Conservation (phyloP, 1,140 invertebrate genomes). For the Cherax quadricarinatus region DNA sequence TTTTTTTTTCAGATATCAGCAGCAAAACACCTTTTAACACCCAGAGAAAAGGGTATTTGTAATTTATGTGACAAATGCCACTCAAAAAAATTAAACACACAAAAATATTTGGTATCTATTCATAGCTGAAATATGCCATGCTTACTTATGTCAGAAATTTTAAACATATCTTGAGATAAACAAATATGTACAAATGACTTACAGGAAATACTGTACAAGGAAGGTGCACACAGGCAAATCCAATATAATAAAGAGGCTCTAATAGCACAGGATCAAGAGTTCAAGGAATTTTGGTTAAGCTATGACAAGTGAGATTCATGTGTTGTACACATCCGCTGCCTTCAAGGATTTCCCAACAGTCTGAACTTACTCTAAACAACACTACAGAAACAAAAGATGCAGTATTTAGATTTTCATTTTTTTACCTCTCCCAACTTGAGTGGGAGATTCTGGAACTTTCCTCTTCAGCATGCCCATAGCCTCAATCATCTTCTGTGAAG, state of each 20-base stretch:
- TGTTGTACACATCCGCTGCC: conserved; percentile 30
- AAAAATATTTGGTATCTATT: conserved; percentile 55
- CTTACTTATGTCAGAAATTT: conserved; percentile 31
- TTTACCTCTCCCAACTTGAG: conserved; percentile 66
- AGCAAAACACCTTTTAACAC: neutral
- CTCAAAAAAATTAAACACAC: conserved; percentile 44
- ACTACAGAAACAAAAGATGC: conserved; percentile 53
- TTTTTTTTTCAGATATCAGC: neutral
- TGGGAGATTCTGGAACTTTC: conserved; percentile 61
- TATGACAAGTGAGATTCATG: conserved; percentile 39
- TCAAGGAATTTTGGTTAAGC: neutral
- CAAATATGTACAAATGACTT: conserved; percentile 42
- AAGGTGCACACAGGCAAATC: conserved; percentile 10
- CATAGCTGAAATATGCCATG: conserved; percentile 49
- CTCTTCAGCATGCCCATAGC: conserved; percentile 67
- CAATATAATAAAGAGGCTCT: neutral
- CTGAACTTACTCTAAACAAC: conserved; percentile 60
- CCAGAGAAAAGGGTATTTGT: neutral
- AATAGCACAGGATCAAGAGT: conserved; percentile 8
- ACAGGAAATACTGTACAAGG: conserved; percentile 22
- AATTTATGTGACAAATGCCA: neutral
- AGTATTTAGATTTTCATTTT: conserved; percentile 59
- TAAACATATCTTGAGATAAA: conserved; percentile 52
- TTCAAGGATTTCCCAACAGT: conserved; percentile 46
- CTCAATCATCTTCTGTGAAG: conserved; percentile 66